These are phyloP conservation scores for Dichetophora obliterata DNA, from an alignment of 2,888 invertebrate genomes.

Conservation along the genomic window DNA sequence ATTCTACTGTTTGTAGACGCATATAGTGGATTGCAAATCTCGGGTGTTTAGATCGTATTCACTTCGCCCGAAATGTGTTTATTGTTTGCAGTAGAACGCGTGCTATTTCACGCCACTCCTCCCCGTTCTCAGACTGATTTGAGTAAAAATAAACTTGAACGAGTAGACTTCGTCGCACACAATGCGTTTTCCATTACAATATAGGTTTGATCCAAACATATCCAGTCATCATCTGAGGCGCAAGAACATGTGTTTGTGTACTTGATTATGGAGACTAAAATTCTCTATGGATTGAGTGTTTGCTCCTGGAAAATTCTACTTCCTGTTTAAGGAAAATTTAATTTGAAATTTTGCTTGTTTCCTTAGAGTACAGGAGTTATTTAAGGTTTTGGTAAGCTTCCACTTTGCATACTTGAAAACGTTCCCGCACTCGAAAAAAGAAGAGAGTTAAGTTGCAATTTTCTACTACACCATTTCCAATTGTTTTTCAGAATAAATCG, in stretches of 20 bases:
- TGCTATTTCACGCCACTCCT: not conserved
- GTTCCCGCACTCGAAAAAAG: too few relatives aligned
- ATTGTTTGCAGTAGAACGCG: slow-evolving; percentile 30
- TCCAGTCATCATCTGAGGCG: not conserved
- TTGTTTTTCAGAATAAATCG: too few relatives aligned
- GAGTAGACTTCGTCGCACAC: slow-evolving; percentile 23
- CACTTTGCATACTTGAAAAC: too few relatives aligned
- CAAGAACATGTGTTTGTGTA: not conserved
- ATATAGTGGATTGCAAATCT: slow-evolving; percentile 49
- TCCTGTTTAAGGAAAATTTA: too few relatives aligned
- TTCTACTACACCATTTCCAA: too few relatives aligned
- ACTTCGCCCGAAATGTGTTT: slow-evolving; percentile 21
- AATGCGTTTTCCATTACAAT: not conserved
- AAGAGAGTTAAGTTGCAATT: too few relatives aligned
- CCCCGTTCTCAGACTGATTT: not conserved
- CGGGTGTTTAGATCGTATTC: slow-evolving; percentile 14
- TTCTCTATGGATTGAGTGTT: too few relatives aligned
- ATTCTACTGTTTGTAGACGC: slow-evolving; percentile 30
- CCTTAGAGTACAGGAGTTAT: too few relatives aligned
- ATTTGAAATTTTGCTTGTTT: too few relatives aligned
- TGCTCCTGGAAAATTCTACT: too few relatives aligned
- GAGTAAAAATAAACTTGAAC: slow-evolving; percentile 36
- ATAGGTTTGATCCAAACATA: not conserved
- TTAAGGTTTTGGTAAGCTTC: too few relatives aligned
- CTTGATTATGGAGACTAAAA: not conserved